Percentiles rank a stretch among this genome's conserved stretches.
Evolutionary conservation across 2,113 vertebrate species (phyloP).

Genomic region (Chamaea fasciata): DNA sequence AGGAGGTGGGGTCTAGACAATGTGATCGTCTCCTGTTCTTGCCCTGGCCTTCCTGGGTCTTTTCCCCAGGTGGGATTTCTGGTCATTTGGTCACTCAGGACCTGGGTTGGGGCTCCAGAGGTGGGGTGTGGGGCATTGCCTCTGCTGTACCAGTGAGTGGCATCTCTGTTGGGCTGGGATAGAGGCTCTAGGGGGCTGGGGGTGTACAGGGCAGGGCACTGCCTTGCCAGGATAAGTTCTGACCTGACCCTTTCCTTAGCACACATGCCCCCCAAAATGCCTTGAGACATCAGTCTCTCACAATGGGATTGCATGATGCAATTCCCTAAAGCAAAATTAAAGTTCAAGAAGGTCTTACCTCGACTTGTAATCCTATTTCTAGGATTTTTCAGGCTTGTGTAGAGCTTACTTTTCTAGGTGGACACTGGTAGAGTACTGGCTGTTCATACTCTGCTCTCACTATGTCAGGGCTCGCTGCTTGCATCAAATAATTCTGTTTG

Average conservation of each 20-base stretch:
- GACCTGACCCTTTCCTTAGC: not conserved
- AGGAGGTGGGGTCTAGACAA: not conserved
- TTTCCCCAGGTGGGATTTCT: not conserved
- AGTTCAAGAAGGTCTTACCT: not conserved
- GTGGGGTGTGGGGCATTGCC: not conserved
- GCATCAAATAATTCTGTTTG: not conserved
- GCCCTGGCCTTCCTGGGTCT: no score
- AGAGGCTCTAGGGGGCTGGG: not conserved
- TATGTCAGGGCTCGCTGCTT: not conserved
- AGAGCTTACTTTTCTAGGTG: not conserved
- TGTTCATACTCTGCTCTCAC: not conserved
- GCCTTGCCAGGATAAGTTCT: not conserved
- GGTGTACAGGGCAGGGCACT: not conserved
- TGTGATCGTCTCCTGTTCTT: fast-evolving
- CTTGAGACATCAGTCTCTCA: fast-evolving
- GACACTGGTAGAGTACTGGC: not conserved
- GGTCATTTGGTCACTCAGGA: not conserved
- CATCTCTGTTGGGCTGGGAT: not conserved
- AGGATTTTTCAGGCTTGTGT: not conserved
- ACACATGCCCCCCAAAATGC: not conserved
- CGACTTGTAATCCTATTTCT: not conserved
- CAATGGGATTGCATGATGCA: not conserved
- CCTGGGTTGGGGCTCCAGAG: not conserved
- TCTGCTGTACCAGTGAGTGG: not conserved
- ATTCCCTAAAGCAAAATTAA: not conserved